Percentiles rank a stretch among this genome's conserved stretches.
Conservation (phyloP, 2,888 invertebrate species). For the Lamproptera curius region DNA sequence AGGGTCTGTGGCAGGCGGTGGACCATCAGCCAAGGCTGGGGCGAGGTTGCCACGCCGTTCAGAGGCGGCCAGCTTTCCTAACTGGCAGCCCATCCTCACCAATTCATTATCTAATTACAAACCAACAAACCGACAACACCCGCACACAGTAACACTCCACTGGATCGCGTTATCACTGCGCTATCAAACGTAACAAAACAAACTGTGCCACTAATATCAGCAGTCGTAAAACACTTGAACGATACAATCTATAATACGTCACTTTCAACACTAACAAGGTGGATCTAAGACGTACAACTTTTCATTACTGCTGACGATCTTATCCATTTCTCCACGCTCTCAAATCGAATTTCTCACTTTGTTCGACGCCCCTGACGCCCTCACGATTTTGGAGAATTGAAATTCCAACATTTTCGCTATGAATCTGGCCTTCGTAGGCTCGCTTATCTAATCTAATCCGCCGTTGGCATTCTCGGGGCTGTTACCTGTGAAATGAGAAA, state of each 20-base stretch:
- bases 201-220: background rate
- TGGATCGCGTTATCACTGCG: background rate
- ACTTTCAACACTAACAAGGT: background rate
- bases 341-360: slow-evolving; percentile 22
- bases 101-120: slow-evolving; percentile 23
- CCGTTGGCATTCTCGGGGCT: slow-evolving; percentile 24
- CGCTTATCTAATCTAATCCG: slow-evolving; percentile 41
- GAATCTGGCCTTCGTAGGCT: slow-evolving; percentile 26
- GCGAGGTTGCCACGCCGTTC: slow-evolving; percentile 68
- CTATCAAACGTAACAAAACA: background rate
- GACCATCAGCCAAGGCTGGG: slow-evolving; percentile 68
- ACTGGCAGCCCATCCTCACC: slow-evolving; percentile 84
- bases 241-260: too few species aligned
- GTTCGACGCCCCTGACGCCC: slow-evolving; percentile 9
- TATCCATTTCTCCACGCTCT: slow-evolving; percentile 10
- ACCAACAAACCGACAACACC: slow-evolving; percentile 13
- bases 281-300: background rate
- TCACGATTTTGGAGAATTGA: slow-evolving; percentile 13
- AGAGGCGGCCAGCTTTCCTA: slow-evolving; percentile 84
- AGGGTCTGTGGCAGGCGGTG: slow-evolving; percentile 85
- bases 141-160: slow-evolving; percentile 5
- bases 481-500: slow-evolving; percentile 44
- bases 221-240: background rate
- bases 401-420: slow-evolving; percentile 18
- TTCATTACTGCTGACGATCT: background rate